These are phyloP conservation scores for Morus bassanus DNA, from an alignment of 2,797 vertebrate genomes.

Conservation along the genomic window DNA sequence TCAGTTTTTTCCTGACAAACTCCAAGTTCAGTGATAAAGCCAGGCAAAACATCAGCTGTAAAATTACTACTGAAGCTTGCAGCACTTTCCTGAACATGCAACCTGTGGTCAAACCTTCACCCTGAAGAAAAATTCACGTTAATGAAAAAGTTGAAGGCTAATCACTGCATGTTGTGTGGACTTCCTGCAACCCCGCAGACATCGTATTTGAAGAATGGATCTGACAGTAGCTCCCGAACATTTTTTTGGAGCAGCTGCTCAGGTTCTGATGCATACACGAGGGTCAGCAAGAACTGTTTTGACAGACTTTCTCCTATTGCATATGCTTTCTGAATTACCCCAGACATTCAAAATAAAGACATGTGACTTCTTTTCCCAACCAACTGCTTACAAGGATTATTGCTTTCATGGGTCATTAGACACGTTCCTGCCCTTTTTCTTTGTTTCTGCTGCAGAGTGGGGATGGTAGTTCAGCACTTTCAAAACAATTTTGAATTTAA, in stretches of 20 bases:
- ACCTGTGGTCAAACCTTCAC: background rate
- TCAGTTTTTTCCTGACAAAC: background rate
- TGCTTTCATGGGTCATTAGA: conserved; percentile 35
- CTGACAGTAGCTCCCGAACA: background rate
- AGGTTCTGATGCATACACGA: background rate
- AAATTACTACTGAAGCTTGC: background rate
- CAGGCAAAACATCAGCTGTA: background rate
- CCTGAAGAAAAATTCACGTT: background rate
- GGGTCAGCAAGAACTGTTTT: background rate
- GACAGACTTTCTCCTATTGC: background rate
- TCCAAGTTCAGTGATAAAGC: background rate
- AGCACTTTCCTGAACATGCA: background rate
- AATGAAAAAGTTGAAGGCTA: background rate
- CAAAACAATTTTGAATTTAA: background rate
- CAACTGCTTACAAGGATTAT: conserved; percentile 15
- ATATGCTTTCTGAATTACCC: background rate
- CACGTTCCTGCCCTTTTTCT: background rate
- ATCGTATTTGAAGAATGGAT: background rate
- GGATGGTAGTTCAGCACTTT: background rate
- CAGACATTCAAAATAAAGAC: background rate
- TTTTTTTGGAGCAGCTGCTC: background rate
- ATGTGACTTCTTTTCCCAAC: conserved; percentile 25
- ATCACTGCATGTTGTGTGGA: background rate
- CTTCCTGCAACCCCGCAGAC: background rate
- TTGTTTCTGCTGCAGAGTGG: background rate